Conservation (phyloP, 1,140 invertebrate genomes). For the Brachionus paranguensis region DNA sequence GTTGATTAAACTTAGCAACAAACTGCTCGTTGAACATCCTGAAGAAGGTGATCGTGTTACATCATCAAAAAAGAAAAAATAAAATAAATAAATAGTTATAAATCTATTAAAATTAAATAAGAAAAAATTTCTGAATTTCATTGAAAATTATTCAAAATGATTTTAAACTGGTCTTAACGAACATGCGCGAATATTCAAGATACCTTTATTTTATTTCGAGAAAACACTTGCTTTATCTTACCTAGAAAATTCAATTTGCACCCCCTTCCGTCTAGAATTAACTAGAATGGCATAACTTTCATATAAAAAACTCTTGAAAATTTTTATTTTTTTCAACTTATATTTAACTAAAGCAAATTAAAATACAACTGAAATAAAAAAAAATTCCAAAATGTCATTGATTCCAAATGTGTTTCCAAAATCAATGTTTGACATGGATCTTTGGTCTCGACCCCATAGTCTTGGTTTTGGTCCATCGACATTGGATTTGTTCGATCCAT, state of each 20-base stretch:
- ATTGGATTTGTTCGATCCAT: neutral
- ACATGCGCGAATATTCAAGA: neutral
- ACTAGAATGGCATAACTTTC: neutral
- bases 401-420: neutral
- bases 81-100: no score
- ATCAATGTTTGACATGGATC: constrained; percentile 38
- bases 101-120: no score
- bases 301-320: neutral
- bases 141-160: neutral
- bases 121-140: neutral
- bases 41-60: no score
- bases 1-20: no score
- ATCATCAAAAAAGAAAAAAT: no score
- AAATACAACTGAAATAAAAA: neutral
- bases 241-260: neutral
- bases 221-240: neutral
- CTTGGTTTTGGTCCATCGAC: neutral
- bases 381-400: neutral
- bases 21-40: no score
- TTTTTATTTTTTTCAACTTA: neutral
- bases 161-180: neutral
- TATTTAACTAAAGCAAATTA: neutral
- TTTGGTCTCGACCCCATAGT: neutral
- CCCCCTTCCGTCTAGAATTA: neutral
- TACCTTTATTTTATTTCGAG: neutral